Base-by-base conservation (phyloP, 2,113 vertebrate genomes). In the Eurystomus gularis region DNA sequence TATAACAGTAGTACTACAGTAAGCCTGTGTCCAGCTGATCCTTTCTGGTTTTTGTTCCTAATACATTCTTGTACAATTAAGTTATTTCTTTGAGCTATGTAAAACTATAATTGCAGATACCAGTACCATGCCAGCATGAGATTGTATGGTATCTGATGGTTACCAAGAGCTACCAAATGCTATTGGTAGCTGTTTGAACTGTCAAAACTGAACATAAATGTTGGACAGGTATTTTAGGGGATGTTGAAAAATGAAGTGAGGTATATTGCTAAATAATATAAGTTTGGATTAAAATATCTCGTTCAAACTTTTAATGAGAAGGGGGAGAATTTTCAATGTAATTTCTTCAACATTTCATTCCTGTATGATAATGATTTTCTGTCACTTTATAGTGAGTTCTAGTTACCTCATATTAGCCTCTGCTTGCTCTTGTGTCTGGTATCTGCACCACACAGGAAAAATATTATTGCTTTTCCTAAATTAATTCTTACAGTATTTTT, bases 401-500 rank as follows among this genome's bases (percentile, higher is more conserved):
- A 90, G 55, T 88, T 97, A 71, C 69, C 60, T 94, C 77, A 88
- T 93, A 82, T 80, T 86, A 91, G 69, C 42, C 23, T 84, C 42
- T 78, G 12, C 80, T 55, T 88, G 15, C 60, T 90, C 91, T 88
- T 71, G 64, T 35, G 72, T 75, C 64, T 95, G 46, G 26, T 96
- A 88, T 95, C 91, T 94, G n/a, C 29, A 33, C 76, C 42, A 68
- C 44, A 49, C 93, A 97, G 91, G 72, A 90, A 58, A 92, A 92
- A 55, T 76, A 88, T 95, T 96, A 94, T 78, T 95, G 51, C 60
- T 94, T 55, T 78, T 86, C 80, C 86, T 91, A 81, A 95, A 91
- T 93, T 93, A 96, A 86, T 95, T 81, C 51, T 92, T 95, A 19
- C 72, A 51, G n/a, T 81, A 64, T 33, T 88, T 90, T 88, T 92